Evolutionary conservation across 2,113 vertebrate genomes (phyloP), one percentile per base, ranked within the genome.

Genomic region (Columba janthina): DNA sequence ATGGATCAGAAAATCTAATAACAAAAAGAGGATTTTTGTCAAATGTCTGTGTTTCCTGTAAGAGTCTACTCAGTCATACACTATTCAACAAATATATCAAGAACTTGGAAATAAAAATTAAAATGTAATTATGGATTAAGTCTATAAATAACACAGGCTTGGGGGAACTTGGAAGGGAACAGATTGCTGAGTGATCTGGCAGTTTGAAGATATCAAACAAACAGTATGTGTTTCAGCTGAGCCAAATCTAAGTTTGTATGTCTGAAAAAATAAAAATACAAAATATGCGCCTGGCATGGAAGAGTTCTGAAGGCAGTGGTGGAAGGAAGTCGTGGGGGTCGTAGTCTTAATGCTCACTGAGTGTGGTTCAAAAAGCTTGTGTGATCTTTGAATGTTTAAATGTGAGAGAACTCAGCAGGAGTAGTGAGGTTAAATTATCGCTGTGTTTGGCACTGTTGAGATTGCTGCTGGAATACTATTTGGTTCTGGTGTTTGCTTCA

Each of bases 401-500:
- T 62, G 31, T 50, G 73, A 87, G 44, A 71, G 34, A 92, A 57
- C 44, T 92, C 84, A 87, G 89, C 69, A 72, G 72, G 56, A 93
- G 26, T 54, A 56, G 56, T 44, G 65, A 90, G 80, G 89, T 78
- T 94, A 93, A 92, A 95, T 94, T 91, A 95, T 77, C 61, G 81
- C 77, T 65, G 40, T 48, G 18, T 75, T 97, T 96, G 96, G 91
- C 79, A 82, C 53, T 72, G 73, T 48, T 74, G 73, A 72, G 77
- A 57, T 78, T 95, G 62, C 74, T 87, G 24, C 70, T 82, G 89
- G 80, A 93, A 95, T 74, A 36, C 44, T 85, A 1, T 53, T 81
- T 85, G 70, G 66, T 96, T 96, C 86, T 92, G 89, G 84, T 81
- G 48, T 87, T 91, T 61, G 54, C 61, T 91, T 97, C 84, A 96